Evolutionary conservation across 2,113 vertebrate species (phyloP), one percentile per base, ranked within the genome.

Genomic region (Nipponia nippon): DNA sequence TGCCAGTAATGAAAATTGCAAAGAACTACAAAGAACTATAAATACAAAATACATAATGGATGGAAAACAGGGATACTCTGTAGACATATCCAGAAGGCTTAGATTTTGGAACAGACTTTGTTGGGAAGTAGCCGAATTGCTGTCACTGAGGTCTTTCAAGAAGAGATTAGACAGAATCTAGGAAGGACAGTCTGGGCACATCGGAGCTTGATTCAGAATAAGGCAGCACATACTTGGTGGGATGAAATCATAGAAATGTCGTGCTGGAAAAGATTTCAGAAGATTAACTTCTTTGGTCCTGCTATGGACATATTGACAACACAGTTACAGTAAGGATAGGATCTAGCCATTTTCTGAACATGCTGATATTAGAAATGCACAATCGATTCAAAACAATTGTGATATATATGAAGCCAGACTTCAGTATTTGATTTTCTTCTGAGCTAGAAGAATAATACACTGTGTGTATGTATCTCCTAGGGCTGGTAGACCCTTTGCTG

Each of bases 151-250:
- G 29, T 67, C 81, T 93, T 89, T 91, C 56, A 78, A 71, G 72
- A 78, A 89, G 63, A 97, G 29, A 78, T 84, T 79, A 96, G 80
- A 53, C 69, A 94, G 87, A 87, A 84, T 87, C 47, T 93, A 63
- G 53, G 47, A 93, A 69, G 70, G 61, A 82, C 40, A 83, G 22
- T 56, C 27, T 76, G 67, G 81, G 44, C 30, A 71, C 20, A 61
- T 2, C 76, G 61, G 69, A 69, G 6, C 30, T 93, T 72, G 53
- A 52, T 73, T 88, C 38, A 79, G 78, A 93, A 70, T 47, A 63
- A 91, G 34, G 29, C 36, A 90, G 67, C 32, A 44, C 67, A 62
- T n/a, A 25, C 14, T 63, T 71, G 7, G 30, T 93, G 81, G 50
- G 47, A 34, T 81, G 38, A 95, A 92, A 73, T 89, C 47, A 87